Percentiles rank a stretch among this genome's conserved stretches.
These are phyloP conservation scores for Chaenogobius annularis DNA, from an alignment of 2,113 vertebrate genomes.

Conservation along the genomic window DNA sequence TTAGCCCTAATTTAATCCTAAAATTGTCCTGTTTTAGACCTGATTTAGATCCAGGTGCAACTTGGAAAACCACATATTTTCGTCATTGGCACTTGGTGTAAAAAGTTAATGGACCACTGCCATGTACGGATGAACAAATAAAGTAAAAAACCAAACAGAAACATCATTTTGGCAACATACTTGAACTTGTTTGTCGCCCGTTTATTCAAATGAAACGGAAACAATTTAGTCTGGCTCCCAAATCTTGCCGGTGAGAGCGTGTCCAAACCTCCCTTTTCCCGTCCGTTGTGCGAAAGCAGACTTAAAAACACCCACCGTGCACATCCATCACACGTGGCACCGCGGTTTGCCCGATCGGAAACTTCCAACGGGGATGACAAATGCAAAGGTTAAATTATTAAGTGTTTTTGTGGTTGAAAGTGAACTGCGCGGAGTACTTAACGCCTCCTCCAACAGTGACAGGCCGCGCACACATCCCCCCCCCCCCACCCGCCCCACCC, in stretches of 20 bases:
- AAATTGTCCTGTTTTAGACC: too few species aligned
- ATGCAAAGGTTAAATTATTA: slow-evolving; percentile 9
- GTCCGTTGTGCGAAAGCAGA: not conserved
- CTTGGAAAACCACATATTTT: too few species aligned
- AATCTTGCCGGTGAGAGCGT: not conserved
- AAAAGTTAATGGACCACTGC: too few species aligned
- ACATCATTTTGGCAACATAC: too few species aligned
- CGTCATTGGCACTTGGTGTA: too few species aligned
- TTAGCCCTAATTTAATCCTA: too few species aligned
- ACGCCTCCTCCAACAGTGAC: not conserved
- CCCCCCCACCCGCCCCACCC: too few species aligned
- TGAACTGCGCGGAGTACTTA: slow-evolving; percentile 1
- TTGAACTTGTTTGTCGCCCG: too few species aligned
- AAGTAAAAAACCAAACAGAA: too few species aligned
- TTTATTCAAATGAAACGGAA: not conserved
- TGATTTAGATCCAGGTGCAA: too few species aligned
- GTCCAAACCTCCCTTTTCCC: not conserved
- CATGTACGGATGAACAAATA: too few species aligned
- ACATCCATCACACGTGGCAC: not conserved
- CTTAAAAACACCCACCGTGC: not conserved
- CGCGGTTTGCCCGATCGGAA: not conserved
- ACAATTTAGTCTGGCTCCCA: not conserved
- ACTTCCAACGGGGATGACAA: not conserved
- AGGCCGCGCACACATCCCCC: not conserved
- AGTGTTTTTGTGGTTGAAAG: not conserved